These are phyloP conservation scores for Drosophila pandora DNA, from an alignment of 1,140 invertebrate species.

Conservation along the genomic window DNA sequence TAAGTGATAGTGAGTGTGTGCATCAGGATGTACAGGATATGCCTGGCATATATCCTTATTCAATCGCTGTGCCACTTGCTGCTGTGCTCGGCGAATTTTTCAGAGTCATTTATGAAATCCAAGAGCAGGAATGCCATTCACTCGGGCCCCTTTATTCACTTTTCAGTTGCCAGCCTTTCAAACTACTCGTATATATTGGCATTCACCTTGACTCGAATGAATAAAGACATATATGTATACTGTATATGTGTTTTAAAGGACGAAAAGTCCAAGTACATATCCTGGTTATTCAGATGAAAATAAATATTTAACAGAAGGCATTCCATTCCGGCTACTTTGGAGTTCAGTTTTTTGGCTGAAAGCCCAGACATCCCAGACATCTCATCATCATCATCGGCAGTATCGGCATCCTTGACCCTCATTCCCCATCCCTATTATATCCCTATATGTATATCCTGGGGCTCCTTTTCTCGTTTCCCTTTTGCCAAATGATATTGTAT, in stretches of 20 bases:
- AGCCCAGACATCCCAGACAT: constrained; percentile 34
- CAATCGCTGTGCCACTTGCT: constrained; percentile 12
- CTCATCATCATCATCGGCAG: constrained; percentile 29
- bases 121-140: constrained; percentile 22
- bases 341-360: constrained; percentile 25
- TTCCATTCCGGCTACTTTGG: constrained; percentile 14
- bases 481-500: background rate
- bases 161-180: background rate
- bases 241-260: no score
- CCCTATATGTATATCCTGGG: background rate
- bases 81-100: constrained; percentile 2
- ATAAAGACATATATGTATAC: no score
- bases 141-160: constrained; percentile 10
- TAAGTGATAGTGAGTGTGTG: constrained; percentile 17
- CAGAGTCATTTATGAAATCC: constrained; percentile 30
- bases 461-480: background rate
- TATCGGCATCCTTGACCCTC: constrained; percentile 30
- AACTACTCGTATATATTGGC: background rate
- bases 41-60: constrained; percentile 15
- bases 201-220: constrained; percentile 38
- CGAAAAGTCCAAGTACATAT: no score
- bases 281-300: background rate
- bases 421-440: no score
- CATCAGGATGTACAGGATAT: background rate
- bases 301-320: constrained; percentile 13